Conservation (phyloP, 2,797 vertebrate species). For the Siniperca undulata region DNA sequence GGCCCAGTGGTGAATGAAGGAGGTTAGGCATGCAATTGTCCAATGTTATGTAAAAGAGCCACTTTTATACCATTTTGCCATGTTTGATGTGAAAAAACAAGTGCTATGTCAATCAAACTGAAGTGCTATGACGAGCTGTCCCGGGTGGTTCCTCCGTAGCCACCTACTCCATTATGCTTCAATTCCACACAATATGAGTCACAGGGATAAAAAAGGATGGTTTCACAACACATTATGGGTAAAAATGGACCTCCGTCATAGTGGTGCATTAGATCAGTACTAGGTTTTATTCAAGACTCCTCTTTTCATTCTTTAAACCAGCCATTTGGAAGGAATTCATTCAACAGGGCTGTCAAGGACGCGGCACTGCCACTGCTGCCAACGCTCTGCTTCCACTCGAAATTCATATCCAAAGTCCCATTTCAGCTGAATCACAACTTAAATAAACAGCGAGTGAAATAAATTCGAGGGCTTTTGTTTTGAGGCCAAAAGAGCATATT, state of each 20-base stretch:
- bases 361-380: slow-evolving; percentile 32
- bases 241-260: slow-evolving; percentile 65
- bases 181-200: slow-evolving; percentile 69
- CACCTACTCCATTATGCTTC: slow-evolving; percentile 67
- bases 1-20: slow-evolving; percentile 69
- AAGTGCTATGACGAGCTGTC: slow-evolving; percentile 67
- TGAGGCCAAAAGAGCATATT: slow-evolving; percentile 48
- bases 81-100: slow-evolving; percentile 73
- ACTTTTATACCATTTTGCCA: slow-evolving; percentile 74
- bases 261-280: slow-evolving; percentile 52
- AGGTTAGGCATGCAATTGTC: slow-evolving; percentile 74
- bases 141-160: slow-evolving; percentile 39
- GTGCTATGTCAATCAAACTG: slow-evolving; percentile 78
- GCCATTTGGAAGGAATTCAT: slow-evolving; percentile 64
- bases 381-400: slow-evolving; percentile 51
- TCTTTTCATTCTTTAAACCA: slow-evolving; percentile 60
- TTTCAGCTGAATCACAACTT: slow-evolving; percentile 62
- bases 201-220: slow-evolving; percentile 51
- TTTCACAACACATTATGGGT: slow-evolving; percentile 49
- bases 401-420: slow-evolving; percentile 60
- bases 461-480: slow-evolving; percentile 55
- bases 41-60: slow-evolving; percentile 83
- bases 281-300: slow-evolving; percentile 58
- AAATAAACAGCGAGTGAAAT: slow-evolving; percentile 60
- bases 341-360: slow-evolving; percentile 61